phyloP scores from a whole-genome alignment of 2,888 invertebrate genomes.

The Notocelia uddmanniana region DNA sequence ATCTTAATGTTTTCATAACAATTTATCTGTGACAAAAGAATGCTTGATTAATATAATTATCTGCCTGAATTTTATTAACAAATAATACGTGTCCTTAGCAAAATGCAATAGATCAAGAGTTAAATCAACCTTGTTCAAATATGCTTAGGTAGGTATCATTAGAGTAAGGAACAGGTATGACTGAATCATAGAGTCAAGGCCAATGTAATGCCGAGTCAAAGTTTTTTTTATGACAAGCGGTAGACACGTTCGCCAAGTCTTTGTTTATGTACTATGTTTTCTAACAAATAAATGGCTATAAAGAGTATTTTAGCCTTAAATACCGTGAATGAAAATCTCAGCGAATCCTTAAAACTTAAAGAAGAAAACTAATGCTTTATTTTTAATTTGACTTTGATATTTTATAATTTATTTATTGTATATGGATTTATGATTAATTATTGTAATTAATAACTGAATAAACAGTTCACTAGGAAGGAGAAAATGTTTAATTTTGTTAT shows the following conservation, averaged over 20 bases:
- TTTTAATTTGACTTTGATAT: no score
- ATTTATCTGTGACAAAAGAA: background rate
- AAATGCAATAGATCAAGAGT: background rate
- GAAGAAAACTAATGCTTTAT: no score
- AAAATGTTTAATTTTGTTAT: no score
- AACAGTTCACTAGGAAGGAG: no score
- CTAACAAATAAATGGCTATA: background rate
- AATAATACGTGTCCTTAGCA: slow-evolving; percentile 9
- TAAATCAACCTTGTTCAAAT: slow-evolving; percentile 24
- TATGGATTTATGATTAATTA: no score
- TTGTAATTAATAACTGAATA: no score
- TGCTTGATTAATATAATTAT: no score
- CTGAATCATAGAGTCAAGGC: slow-evolving; percentile 38
- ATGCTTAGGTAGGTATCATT: slow-evolving; percentile 20
- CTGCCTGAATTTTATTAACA: background rate
- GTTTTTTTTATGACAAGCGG: slow-evolving; percentile 4
- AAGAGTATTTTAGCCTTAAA: slow-evolving; percentile 2
- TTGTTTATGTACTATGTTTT: background rate
- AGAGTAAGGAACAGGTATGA: slow-evolving; percentile 23
- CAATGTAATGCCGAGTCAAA: background rate
- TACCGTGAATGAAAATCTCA: background rate
- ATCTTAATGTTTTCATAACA: background rate
- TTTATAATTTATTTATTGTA: no score
- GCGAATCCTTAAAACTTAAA: background rate
- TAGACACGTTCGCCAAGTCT: background rate